A percentile compares a stretch with the other conserved stretches of the same genome.
phyloP scores from a whole-genome alignment of 2,113 vertebrate species.

The Pelmatolapia mariae region DNA sequence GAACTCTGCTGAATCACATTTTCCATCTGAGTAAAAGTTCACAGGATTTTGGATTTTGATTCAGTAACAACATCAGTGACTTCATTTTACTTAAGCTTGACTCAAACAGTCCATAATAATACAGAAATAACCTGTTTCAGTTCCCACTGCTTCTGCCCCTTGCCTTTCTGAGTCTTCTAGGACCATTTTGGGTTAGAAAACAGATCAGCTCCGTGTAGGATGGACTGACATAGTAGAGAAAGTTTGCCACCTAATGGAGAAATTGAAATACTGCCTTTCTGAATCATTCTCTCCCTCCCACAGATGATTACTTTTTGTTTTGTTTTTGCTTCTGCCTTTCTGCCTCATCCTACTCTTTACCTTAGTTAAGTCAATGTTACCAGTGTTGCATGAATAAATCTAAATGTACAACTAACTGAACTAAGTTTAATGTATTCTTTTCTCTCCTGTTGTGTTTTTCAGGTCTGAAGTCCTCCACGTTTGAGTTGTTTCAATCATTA shows the following conservation, averaged over 20 bases:
- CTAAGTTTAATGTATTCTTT: background rate
- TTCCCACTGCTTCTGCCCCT: conserved; percentile 19
- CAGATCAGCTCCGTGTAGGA: background rate
- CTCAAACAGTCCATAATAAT: conserved; percentile 38
- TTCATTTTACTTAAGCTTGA: conserved; percentile 24
- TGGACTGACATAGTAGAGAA: conserved; percentile 13
- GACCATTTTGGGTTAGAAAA: background rate
- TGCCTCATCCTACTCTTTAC: background rate
- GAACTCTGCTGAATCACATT: background rate
- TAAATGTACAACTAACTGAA: background rate
- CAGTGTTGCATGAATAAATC: background rate
- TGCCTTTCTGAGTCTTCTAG: background rate
- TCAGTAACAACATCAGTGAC: background rate
- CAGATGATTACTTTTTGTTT: background rate
- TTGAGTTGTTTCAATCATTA: background rate
- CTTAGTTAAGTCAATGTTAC: background rate
- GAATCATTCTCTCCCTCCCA: background rate
- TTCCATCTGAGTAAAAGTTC: background rate
- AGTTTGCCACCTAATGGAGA: conserved; percentile 65
- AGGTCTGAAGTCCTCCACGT: conserved; percentile 1
- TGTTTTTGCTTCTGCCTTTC: background rate
- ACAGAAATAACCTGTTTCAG: conserved; percentile 16
- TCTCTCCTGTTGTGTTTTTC: background rate
- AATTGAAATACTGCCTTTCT: background rate
- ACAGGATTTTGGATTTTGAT: conserved; percentile 9